These are phyloP conservation scores for Macrocentrus cingulum DNA, from an alignment of 1,140 invertebrate genomes.

Conservation along the genomic window DNA sequence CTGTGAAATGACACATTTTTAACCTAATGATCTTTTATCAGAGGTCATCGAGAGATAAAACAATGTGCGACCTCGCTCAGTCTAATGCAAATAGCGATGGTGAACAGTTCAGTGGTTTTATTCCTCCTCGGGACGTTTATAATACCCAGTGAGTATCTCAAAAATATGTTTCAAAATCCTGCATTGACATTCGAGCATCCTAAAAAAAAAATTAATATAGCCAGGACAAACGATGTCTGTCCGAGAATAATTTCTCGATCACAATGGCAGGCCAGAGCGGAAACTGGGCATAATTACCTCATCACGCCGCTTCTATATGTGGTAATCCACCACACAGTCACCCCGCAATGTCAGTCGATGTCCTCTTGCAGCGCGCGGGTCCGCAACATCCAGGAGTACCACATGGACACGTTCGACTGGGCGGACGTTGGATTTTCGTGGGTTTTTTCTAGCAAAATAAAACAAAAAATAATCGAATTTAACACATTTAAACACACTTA, in stretches of 20 bases:
- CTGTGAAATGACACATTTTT: too few relatives aligned
- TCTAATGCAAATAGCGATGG: too few relatives aligned
- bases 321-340: slow-evolving; percentile 72
- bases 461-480: slow-evolving; percentile 20
- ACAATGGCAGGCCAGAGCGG: slow-evolving; percentile 17
- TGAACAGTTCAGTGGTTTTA: too few relatives aligned
- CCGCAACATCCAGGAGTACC: slow-evolving; percentile 62
- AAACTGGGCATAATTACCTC: not conserved
- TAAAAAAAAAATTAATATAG: not conserved
- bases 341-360: slow-evolving; percentile 59
- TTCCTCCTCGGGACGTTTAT: too few relatives aligned
- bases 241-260: slow-evolving; percentile 16
- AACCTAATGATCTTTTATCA: too few relatives aligned
- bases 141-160: too few relatives aligned
- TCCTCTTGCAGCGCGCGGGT: slow-evolving; percentile 56
- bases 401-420: slow-evolving; percentile 61
- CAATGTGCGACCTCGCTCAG: too few relatives aligned
- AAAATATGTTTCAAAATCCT: too few relatives aligned
- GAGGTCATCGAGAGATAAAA: too few relatives aligned
- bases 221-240: not conserved
- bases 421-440: slow-evolving; percentile 68
- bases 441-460: slow-evolving; percentile 34
- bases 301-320: slow-evolving; percentile 55
- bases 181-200: too few relatives aligned
- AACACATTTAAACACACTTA: slow-evolving; percentile 3